Conservation (phyloP, 2,113 vertebrate species). For the Menidia beryllina region DNA sequence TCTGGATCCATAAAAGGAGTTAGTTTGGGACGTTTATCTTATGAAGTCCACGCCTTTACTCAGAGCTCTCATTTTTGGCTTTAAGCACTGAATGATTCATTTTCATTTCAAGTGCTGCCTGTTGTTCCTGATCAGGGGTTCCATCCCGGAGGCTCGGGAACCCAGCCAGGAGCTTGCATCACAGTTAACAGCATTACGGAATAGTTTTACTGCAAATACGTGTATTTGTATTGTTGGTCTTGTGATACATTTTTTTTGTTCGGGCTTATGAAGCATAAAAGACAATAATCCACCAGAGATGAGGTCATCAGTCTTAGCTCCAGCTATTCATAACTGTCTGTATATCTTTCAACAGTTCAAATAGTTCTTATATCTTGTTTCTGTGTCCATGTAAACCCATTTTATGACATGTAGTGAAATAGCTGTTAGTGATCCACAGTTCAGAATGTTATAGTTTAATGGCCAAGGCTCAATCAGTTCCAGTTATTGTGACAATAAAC, state of each 20-base stretch:
- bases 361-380: too few species aligned
- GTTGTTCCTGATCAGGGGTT: slow-evolving; percentile 24
- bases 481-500: too few species aligned
- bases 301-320: too few species aligned
- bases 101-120: slow-evolving; percentile 18
- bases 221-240: not conserved
- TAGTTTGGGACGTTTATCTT: slow-evolving; percentile 23
- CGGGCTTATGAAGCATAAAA: too few species aligned
- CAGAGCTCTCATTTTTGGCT: slow-evolving; percentile 22
- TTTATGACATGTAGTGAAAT: too few species aligned
- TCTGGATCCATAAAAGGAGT: slow-evolving; percentile 39
- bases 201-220: not conserved
- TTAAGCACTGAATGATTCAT: slow-evolving; percentile 14
- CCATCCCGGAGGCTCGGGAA: not conserved
- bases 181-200: slow-evolving; percentile 14
- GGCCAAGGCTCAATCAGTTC: too few species aligned
- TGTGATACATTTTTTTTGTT: not conserved
- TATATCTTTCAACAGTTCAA: too few species aligned
- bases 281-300: too few species aligned
- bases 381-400: too few species aligned
- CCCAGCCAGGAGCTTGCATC: not conserved
- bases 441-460: too few species aligned
- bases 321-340: too few species aligned
- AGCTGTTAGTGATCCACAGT: too few species aligned
- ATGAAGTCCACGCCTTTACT: slow-evolving; percentile 22